phyloP scores from a whole-genome alignment of 1,140 invertebrate species.

The Drosophila nebulosa region DNA sequence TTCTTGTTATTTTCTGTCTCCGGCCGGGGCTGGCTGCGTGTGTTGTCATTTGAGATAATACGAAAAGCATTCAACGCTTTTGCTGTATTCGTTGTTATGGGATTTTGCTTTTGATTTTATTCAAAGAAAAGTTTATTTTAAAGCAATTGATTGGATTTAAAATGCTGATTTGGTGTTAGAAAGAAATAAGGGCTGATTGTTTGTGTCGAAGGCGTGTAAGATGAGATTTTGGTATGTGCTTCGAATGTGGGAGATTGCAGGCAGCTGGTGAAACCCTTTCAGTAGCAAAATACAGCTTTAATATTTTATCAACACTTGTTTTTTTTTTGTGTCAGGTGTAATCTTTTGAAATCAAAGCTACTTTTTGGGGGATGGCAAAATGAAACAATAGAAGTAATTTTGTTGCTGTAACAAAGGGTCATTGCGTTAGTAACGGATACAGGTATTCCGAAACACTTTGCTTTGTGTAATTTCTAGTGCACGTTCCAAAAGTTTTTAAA shows the following conservation, averaged over 20 bases:
- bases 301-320: background rate
- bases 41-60: slow-evolving; percentile 77
- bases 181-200: background rate
- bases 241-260: background rate
- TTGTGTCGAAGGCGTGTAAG: slow-evolving; percentile 12
- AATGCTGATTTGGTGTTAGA: slow-evolving; percentile 32
- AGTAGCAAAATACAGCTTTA: background rate
- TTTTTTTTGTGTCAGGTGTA: background rate
- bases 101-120: slow-evolving; percentile 58
- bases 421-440: too few relatives aligned
- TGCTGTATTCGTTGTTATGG: slow-evolving; percentile 45
- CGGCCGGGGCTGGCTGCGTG: slow-evolving; percentile 14
- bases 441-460: too few relatives aligned
- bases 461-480: too few relatives aligned
- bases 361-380: background rate
- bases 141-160: slow-evolving; percentile 76
- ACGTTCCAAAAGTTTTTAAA: too few relatives aligned
- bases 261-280: background rate
- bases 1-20: background rate
- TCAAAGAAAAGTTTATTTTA: slow-evolving; percentile 72
- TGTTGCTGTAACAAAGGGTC: too few relatives aligned
- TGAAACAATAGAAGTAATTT: background rate
- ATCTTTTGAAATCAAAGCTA: background rate
- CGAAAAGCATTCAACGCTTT: slow-evolving; percentile 55
- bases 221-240: slow-evolving; percentile 29